Base-by-base conservation (phyloP, 2,113 vertebrate species). In the Micronycteris hirsuta region DNA sequence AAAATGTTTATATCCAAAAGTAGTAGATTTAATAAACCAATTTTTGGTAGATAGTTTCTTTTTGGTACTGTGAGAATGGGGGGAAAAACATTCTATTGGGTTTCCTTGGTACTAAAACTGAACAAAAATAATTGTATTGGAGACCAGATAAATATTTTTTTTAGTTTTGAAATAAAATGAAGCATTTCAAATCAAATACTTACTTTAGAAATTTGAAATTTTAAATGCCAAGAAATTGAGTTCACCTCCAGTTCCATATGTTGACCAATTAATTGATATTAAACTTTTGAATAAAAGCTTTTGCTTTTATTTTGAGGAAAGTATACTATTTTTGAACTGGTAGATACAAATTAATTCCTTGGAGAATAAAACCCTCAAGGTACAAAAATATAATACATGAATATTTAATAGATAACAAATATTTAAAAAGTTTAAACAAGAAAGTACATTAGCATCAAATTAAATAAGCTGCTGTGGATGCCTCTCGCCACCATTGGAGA, bases 391-490 rank as follows among this genome's bases (percentile, higher is more conserved):
- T 38, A 65, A 88, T 80, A 43, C 61, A 81, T 86, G 49, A 94
- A 95, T 97, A 96, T 95, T 97, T 96, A 90, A 82, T 91, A 96
- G 71, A 54, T 36, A 95, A 45, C 89, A 96, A 94, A 96, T 97
- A 96, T 92, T 96, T 98, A 92, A 70, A 91, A 84, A 95, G 73
- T 88, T 96, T 93, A 80, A 96, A 95, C 70, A 89, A 91, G 93
- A 41, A 89, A 87, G 84, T 89, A 83, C 89, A 95, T 96, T 81
- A 89, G 93, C 93, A 56, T 73, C 13, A 11, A 31, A 83, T 93
- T 83, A 87, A 89, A 33, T 89, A 63, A 68, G 43, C 63, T 45
- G 65, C 88, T 71, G 4, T 82, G 84, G 82, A 24, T 81, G 38
- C 86, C 94, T 86, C 33, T 93, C 76, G 26, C 47, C 93, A 56